phyloP scores from a whole-genome alignment of 2,888 invertebrate species.

The Trichopoda pennipes region DNA sequence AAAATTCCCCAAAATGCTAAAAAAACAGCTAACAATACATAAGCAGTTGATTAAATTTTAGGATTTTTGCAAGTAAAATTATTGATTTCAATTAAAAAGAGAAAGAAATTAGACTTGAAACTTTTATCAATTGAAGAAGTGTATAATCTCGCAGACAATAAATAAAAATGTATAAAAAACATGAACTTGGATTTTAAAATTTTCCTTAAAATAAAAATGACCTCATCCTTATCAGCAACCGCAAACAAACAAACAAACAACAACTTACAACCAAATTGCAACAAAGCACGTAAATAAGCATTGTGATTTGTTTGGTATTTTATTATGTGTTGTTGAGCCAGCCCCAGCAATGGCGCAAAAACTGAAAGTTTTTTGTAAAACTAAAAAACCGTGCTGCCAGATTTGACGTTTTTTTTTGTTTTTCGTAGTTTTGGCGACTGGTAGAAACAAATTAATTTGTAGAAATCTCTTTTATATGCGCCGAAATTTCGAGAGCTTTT shows the following conservation, averaged over 20 bases:
- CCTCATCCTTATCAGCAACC: constrained; percentile 19
- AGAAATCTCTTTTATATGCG: no score
- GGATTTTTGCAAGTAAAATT: background rate
- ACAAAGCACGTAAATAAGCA: constrained; percentile 20
- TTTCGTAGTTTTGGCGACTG: no score
- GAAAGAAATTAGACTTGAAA: background rate
- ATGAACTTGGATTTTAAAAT: constrained; percentile 7
- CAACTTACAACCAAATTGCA: constrained; percentile 1
- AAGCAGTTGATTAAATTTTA: no score
- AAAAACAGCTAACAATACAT: no score
- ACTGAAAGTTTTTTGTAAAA: constrained; percentile 5
- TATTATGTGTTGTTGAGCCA: no score
- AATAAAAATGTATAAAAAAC: constrained; percentile 8
- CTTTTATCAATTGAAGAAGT: background rate
- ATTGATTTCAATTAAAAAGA: background rate
- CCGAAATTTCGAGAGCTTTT: no score
- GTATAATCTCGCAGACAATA: background rate
- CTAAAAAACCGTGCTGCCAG: background rate
- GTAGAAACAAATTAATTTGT: no score
- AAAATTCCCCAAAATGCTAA: no score
- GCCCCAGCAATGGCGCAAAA: background rate
- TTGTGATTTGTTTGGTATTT: constrained; percentile 2
- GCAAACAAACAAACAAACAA: no score
- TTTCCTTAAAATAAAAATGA: constrained; percentile 46
- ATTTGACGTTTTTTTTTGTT: no score